These are phyloP conservation scores for Cephus rjabovi DNA, from an alignment of 2,888 invertebrate genomes.

Conservation along the genomic window DNA sequence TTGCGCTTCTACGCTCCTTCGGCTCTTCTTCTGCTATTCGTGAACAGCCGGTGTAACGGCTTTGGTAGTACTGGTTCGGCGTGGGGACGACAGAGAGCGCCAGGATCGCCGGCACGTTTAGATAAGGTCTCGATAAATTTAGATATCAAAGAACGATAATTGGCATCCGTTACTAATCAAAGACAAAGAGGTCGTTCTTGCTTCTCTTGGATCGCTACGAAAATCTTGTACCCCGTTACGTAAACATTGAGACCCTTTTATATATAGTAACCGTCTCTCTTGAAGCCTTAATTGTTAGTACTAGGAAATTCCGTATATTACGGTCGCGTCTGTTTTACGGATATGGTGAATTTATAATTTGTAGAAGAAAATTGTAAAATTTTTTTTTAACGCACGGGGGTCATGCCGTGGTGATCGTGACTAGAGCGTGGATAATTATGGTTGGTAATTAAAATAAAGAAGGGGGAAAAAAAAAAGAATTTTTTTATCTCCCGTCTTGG, in stretches of 20 bases:
- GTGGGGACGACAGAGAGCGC: background rate
- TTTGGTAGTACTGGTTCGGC: background rate
- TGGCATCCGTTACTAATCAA: slow-evolving; percentile 16
- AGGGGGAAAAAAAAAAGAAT: too few species aligned
- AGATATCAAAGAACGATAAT: slow-evolving; percentile 36
- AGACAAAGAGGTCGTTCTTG: background rate
- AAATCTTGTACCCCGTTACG: background rate
- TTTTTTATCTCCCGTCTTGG: background rate
- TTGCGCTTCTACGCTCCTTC: slow-evolving; percentile 10
- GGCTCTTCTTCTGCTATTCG: slow-evolving; percentile 17
- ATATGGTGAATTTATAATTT: background rate
- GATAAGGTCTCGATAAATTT: slow-evolving; percentile 21
- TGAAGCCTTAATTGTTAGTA: background rate
- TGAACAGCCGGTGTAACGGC: background rate
- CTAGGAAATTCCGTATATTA: background rate
- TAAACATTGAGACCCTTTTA: background rate
- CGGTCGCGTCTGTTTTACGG: background rate
- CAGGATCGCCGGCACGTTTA: background rate
- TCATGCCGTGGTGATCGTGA: background rate
- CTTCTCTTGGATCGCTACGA: background rate
- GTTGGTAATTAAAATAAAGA: background rate
- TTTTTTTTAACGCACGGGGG: background rate
- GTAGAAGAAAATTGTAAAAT: background rate
- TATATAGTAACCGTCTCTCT: background rate
- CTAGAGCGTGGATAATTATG: background rate